Percentiles rank a stretch among this genome's conserved stretches.
These are phyloP conservation scores for Neosilurus hyrtlii DNA, from an alignment of 2,797 vertebrate genomes.

Conservation along the genomic window DNA sequence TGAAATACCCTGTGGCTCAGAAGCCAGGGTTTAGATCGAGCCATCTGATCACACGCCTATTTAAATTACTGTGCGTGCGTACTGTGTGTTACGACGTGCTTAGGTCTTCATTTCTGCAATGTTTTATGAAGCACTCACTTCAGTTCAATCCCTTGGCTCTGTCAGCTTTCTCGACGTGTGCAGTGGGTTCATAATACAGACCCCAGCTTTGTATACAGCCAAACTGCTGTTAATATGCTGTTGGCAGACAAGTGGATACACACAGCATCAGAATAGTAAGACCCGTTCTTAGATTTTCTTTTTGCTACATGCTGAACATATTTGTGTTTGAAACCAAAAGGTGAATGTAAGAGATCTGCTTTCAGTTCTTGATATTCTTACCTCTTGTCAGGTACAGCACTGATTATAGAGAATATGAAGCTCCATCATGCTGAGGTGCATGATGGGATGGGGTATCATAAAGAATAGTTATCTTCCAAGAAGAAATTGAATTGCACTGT, in stretches of 20 bases:
- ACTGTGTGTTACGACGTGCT: slow-evolving; percentile 21
- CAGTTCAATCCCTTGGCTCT: slow-evolving; percentile 23
- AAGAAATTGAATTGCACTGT: too few relatives aligned
- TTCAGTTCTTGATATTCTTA: not conserved
- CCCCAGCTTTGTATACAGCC: not conserved
- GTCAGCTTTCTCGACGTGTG: slow-evolving; percentile 2
- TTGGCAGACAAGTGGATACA: not conserved
- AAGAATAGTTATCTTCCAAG: too few relatives aligned
- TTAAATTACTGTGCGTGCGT: slow-evolving; percentile 1
- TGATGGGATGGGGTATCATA: too few relatives aligned
- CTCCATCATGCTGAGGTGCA: too few relatives aligned
- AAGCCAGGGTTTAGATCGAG: not conserved
- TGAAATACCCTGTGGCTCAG: not conserved
- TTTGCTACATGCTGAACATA: not conserved
- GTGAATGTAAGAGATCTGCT: not conserved
- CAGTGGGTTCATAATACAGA: slow-evolving; percentile 1
- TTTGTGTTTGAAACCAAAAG: not conserved
- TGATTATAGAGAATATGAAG: too few relatives aligned
- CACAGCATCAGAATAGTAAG: not conserved
- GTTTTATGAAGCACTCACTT: slow-evolving; percentile 24
- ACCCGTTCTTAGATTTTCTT: not conserved
- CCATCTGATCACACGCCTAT: not conserved
- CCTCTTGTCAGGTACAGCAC: too few relatives aligned
- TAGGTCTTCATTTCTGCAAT: slow-evolving; percentile 27
- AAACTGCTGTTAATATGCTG: slow-evolving; percentile 17